Percentiles rank a stretch among this genome's conserved stretches.
phyloP scores from a whole-genome alignment of 1,140 invertebrate genomes.

The Hypothenemus hampei region DNA sequence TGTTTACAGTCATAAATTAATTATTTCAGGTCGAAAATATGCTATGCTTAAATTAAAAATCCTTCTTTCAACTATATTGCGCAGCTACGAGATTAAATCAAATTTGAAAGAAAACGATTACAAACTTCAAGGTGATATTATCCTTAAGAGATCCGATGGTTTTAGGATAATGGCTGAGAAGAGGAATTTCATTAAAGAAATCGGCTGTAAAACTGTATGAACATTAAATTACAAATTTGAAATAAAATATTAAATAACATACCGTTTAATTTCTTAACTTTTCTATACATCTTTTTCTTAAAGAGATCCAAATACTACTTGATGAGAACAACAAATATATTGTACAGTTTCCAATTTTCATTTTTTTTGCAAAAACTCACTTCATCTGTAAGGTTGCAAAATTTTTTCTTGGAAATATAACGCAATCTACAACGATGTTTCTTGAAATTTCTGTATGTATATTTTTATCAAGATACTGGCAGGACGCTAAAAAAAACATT shows the following conservation, averaged over 20 bases:
- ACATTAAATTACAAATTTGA: too few relatives aligned
- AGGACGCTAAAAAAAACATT: too few relatives aligned
- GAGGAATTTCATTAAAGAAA: too few relatives aligned
- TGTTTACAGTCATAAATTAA: not conserved
- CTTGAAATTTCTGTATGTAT: too few relatives aligned
- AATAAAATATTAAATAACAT: too few relatives aligned
- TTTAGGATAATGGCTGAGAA: conserved; percentile 67
- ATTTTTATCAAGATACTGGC: too few relatives aligned
- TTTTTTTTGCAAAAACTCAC: conserved; percentile 26
- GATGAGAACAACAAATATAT: conserved; percentile 13
- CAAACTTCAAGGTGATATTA: conserved; percentile 73
- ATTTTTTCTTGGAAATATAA: conserved; percentile 28
- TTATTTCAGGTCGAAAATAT: conserved; percentile 61
- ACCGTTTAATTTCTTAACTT: too few relatives aligned
- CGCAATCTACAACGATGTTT: too few relatives aligned
- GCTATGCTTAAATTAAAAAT: conserved; percentile 74
- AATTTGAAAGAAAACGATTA: conserved; percentile 66
- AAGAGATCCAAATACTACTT: conserved; percentile 6
- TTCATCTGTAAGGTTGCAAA: conserved; percentile 35
- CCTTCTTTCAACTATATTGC: conserved; percentile 78
- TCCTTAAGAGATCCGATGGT: conserved; percentile 74
- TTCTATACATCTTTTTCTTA: not conserved
- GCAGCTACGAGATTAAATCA: conserved; percentile 70
- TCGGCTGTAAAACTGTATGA: too few relatives aligned
- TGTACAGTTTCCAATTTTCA: conserved; percentile 19